Conservation (phyloP, 1,140 invertebrate genomes). For the Bombus sibiricus region DNA sequence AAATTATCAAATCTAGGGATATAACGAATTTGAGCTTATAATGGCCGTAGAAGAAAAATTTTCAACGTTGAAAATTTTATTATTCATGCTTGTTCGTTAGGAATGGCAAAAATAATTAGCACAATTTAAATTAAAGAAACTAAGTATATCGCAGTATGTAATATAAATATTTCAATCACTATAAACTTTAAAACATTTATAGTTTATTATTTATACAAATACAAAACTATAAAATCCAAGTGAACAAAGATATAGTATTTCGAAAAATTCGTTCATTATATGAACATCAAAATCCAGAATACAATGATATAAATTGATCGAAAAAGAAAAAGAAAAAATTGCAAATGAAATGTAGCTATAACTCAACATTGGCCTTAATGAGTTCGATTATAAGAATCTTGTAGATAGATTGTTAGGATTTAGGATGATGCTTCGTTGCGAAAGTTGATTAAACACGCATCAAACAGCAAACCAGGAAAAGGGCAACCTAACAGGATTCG, state of each 20-base stretch:
- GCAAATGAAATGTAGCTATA: neutral
- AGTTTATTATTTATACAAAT: too few relatives aligned
- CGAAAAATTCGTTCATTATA: neutral
- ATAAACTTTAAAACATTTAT: too few relatives aligned
- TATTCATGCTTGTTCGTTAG: too few relatives aligned
- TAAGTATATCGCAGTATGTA: too few relatives aligned
- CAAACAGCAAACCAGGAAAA: neutral
- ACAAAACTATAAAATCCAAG: neutral
- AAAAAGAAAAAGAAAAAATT: neutral
- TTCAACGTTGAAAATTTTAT: too few relatives aligned
- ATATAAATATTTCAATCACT: too few relatives aligned
- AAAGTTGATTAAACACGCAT: neutral
- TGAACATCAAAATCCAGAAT: neutral
- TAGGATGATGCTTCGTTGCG: neutral
- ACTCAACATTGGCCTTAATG: neutral
- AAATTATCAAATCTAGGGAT: too few relatives aligned
- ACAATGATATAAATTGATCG: neutral
- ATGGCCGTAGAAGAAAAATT: too few relatives aligned
- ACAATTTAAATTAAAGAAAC: too few relatives aligned
- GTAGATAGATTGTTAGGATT: neutral
- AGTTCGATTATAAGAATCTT: neutral
- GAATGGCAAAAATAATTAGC: too few relatives aligned
- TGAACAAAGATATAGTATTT: neutral
- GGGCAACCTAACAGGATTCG: neutral
- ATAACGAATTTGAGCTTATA: too few relatives aligned